Evolutionary conservation across 2,888 invertebrate genomes (phyloP), one percentile per base, ranked within the genome.

Genomic region (Syritta pipiens): DNA sequence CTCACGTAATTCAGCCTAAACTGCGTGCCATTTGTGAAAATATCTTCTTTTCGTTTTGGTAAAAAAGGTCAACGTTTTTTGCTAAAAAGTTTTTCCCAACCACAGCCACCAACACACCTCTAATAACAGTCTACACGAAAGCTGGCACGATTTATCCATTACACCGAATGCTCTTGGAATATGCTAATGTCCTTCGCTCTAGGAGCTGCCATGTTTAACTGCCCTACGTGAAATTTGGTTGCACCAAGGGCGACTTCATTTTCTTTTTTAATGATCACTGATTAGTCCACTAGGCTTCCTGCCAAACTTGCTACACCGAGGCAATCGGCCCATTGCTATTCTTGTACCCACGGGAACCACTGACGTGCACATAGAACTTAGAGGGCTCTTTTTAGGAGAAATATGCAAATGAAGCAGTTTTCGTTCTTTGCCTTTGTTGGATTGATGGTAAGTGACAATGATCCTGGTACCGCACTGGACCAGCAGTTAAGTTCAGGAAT

Each of bases 91-190:
- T 48, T 35, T 19, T 48, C 48, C 22, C 32, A 30, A 14, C 4
- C 9, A 7, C 14, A 44, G 42, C 12, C 42, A 12, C 19, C 4
- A 7, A 6, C n/a, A 12, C 53, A 22, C 20, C 12, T n/a, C n/a
- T n/a, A n/a, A n/a, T n/a, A n/a, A n/a, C n/a, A n/a, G n/a, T n/a
- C 35, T 48, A 35, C 26, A 51, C 28, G 12, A 24, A 22, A 53
- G 68, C 42, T 57, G 35, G 49, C 67, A 74, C 74, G 74, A 74
- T 67, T 74, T 46, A 35, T 26, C 19, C 74, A 49, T 62, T 62
- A 62, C 49, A 30, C 30, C 5, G 48, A 17, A 48, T 60, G 12
- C 37, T 26, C 35, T 59, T 35, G 28, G 37, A 74, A 59, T 67
- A 74, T 74, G 74, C 67, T 51, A 67, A 74, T 74, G 35, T 51